Evolutionary conservation across 2,113 vertebrate species (phyloP), one percentile per base, ranked within the genome.

Genomic region (Piprites chloris): DNA sequence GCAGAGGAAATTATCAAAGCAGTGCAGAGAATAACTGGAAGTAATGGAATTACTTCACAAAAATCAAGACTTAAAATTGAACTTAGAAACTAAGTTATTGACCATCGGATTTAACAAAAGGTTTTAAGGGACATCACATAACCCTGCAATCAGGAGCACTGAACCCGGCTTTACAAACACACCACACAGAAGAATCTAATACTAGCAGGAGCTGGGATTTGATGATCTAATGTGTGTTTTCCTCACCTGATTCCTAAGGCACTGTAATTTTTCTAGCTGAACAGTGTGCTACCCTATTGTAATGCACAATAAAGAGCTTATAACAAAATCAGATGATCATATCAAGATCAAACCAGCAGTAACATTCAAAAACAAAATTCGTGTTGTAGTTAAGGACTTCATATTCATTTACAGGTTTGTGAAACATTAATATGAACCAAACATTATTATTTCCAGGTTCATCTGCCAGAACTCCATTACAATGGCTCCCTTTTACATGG

Each of bases 161-260:
- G 67, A 94, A 69, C 27, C 18, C 0, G 0, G 46, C 30, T 46
- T 28, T 79, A 77, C 46, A 66, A 85, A 87, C 1, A 1, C 14
- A 79, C 19, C 58, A 32, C 10, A 18, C 0, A 4, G 47, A 58
- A 78, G 52, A 89, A 94, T 30, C 28, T 27, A 86, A 68, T 63
- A 72, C 33, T 50, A 85, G 67, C n/a, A 73, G 28, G 74, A 89
- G 44, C 37, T 4, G 5, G 23, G 37, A 86, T 59, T 50, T 94
- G 86, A 91, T 87, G 75, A 86, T 72, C 95, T 85, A 87, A 79
- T 78, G 42, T 30, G 46, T 76, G 55, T 94, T 97, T 96, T 90
- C 65, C 73, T 89, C 52, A 86, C 21, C 55, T 44, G 27, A 66
- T 61, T 90, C 65, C 73, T 47, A 87, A 75, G 50, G 68, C 35